Base-by-base conservation (phyloP, 2,113 vertebrate genomes). In the Gasterosteus aculeatus region DNA sequence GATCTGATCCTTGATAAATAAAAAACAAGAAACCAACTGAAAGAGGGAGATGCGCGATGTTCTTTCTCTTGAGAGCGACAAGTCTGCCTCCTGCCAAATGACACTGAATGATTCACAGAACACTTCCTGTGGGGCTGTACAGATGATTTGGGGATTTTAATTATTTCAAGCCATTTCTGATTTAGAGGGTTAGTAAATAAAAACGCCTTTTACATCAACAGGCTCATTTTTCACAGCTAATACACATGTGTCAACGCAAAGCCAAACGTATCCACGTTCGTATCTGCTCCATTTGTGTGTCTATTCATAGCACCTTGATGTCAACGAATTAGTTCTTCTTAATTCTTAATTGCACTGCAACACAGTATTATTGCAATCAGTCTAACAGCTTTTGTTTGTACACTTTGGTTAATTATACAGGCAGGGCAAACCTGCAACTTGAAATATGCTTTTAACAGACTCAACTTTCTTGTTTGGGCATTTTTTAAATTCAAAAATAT, bases 81-180 rank as follows among this genome's bases (percentile, higher is more conserved):
- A 56, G 22, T 15, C 39, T 72, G 38, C 31, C 22, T 74, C 19
- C 71, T 77, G 67, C 58, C 67, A 61, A 78, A 49, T 54, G 49
- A 58, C 66, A 51, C 56, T 15, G 58, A 72, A 41, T 62, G 77
- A 83, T 65, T 60, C 54, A 78, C 22, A 0, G 3, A 66, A 61
- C 39, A 61, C 68, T 78, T 81, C 57, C 61, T 38, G 1, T 26
- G 33, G 66, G 69, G 64, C 64, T 26, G 22, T 6, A 26, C 22
- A 63, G 7, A 75, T 64, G 15, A 77, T 62, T 22, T 11, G 10
- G 16, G 18, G 10, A 56, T 51, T 64, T 60, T 11, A 57, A 33
- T 39, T 2, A 10, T 0, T 8, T 54, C 15, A 51, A 31, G 7
- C 15, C 4, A 29, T 79, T 35, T 54, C 2, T 38, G 16, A 54